Conservation (phyloP, 2,797 vertebrate genomes). For the Balearica regulorum region DNA sequence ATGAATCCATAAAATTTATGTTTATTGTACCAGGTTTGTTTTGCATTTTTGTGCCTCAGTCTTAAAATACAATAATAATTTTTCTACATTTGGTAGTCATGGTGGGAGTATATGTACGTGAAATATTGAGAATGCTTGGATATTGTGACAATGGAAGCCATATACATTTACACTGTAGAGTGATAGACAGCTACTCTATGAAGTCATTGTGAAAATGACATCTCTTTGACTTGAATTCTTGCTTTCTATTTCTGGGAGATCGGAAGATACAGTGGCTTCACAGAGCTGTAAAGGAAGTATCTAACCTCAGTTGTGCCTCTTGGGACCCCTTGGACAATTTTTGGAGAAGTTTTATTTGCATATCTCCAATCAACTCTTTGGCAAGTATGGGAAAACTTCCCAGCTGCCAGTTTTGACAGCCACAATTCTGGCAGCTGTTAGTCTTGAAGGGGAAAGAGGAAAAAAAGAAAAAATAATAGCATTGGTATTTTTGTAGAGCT, state of each 20-base stretch:
- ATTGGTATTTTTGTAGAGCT: slow-evolving; percentile 35
- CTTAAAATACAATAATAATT: not conserved
- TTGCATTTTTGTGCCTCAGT: not conserved
- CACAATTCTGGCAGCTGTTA: slow-evolving; percentile 50
- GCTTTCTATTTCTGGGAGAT: slow-evolving; percentile 54
- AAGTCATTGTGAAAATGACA: slow-evolving; percentile 36
- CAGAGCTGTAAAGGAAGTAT: not conserved
- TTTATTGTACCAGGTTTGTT: not conserved
- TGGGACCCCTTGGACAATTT: slow-evolving; percentile 50
- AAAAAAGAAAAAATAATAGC: not conserved
- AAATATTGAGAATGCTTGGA: not conserved
- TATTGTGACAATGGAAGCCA: not conserved
- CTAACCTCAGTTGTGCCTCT: slow-evolving; percentile 41
- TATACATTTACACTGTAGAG: not conserved
- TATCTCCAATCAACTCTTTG: slow-evolving; percentile 58
- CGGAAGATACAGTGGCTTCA: not conserved
- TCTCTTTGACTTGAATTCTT: slow-evolving; percentile 39
- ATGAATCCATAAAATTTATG: not conserved
- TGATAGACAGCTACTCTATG: slow-evolving; percentile 35
- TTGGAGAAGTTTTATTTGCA: slow-evolving; percentile 53
- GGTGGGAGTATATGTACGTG: not conserved
- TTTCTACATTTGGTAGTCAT: not conserved
- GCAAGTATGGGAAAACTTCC: slow-evolving; percentile 46
- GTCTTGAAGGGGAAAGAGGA: not conserved
- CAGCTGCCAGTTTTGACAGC: slow-evolving; percentile 64